Evolutionary conservation across 2,113 vertebrate species (phyloP).

Genomic region (Sturnira hondurensis): DNA sequence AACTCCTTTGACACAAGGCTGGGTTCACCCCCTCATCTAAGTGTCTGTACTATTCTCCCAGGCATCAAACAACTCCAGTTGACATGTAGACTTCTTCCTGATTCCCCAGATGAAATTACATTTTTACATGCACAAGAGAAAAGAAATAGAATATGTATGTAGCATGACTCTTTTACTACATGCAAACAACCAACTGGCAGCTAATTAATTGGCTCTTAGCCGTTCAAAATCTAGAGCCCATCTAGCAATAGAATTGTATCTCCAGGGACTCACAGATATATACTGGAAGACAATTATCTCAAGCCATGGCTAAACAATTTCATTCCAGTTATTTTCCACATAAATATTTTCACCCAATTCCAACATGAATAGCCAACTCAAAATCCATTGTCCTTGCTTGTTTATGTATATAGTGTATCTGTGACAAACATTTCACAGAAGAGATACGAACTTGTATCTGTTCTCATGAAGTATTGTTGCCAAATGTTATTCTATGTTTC

Average conservation of each 20-base stretch:
- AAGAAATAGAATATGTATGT: slow-evolving; percentile 19
- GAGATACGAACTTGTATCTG: background rate
- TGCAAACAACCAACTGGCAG: slow-evolving; percentile 72
- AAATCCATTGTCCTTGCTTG: background rate
- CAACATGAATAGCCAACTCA: slow-evolving; percentile 46
- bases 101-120: slow-evolving; percentile 25
- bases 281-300: slow-evolving; percentile 74
- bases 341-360: slow-evolving; percentile 29
- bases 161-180: slow-evolving; percentile 66
- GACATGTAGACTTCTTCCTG: background rate
- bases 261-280: slow-evolving; percentile 71
- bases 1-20: background rate
- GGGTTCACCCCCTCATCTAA: background rate
- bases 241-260: slow-evolving; percentile 71
- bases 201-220: slow-evolving; percentile 70
- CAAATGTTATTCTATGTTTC: background rate
- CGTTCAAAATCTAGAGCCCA: slow-evolving; percentile 77
- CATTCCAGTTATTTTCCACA: slow-evolving; percentile 61
- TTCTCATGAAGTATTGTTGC: background rate
- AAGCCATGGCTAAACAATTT: slow-evolving; percentile 75
- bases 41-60: background rate
- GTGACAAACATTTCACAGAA: background rate
- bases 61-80: background rate
- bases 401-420: background rate
- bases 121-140: slow-evolving; percentile 61